Conservation (phyloP, 2,888 invertebrate species). For the Leptodirus hochenwartii region DNA sequence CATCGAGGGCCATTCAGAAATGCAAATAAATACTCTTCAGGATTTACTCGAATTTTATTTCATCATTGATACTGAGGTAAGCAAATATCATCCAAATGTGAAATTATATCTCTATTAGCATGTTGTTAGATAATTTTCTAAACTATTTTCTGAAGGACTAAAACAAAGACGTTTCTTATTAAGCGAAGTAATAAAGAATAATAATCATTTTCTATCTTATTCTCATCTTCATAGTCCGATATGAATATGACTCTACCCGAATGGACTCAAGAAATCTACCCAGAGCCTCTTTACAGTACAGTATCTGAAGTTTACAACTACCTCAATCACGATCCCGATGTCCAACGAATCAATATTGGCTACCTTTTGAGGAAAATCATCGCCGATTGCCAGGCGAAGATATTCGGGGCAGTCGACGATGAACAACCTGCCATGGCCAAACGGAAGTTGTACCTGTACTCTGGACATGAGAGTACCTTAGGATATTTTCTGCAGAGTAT, state of each 20-base stretch:
- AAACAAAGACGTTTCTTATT: neutral
- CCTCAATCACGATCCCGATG: constrained; percentile 18
- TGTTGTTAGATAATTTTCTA: neutral
- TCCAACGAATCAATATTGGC: constrained; percentile 25
- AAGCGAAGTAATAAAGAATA: constrained; percentile 1
- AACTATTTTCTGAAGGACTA: neutral
- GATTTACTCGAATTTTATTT: constrained; percentile 17
- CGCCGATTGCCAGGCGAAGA: constrained; percentile 17
- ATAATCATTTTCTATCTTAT: constrained; percentile 4
- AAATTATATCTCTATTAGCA: neutral
- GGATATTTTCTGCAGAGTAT: constrained; percentile 18
- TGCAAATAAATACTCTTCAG: constrained; percentile 13
- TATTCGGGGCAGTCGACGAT: constrained; percentile 7
- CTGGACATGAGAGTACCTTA: constrained; percentile 22
- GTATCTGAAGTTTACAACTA: constrained; percentile 23
- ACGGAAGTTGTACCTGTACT: constrained; percentile 21
- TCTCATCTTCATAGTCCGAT: constrained; percentile 15
- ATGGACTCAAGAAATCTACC: constrained; percentile 26
- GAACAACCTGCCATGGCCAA: constrained; percentile 10
- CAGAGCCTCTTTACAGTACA: constrained; percentile 20
- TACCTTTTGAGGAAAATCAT: constrained; percentile 20
- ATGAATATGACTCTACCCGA: constrained; percentile 24
- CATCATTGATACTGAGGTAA: constrained; percentile 16
- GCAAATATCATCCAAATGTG: neutral
- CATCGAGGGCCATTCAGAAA: constrained; percentile 15